These are phyloP conservation scores for Alligator mississippiensis DNA, from an alignment of 2,113 vertebrate species.

Conservation along the genomic window DNA sequence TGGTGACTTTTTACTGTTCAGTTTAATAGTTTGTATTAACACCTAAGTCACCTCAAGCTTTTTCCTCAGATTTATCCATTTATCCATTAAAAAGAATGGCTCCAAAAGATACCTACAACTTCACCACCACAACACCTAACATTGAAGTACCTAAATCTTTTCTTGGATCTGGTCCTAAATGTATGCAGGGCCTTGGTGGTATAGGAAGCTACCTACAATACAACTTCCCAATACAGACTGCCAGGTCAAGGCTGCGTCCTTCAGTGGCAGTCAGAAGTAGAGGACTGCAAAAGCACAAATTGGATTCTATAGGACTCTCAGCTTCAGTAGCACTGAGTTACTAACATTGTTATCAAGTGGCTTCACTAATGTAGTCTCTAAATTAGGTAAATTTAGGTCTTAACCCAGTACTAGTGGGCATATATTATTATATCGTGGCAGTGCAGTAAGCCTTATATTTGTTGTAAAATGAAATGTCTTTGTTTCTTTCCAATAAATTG, in stretches of 20 bases:
- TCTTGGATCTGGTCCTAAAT: not conserved
- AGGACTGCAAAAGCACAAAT: not conserved
- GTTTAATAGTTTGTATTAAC: too few species aligned
- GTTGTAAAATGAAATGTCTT: not conserved
- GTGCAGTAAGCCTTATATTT: not conserved
- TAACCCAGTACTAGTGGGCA: not conserved
- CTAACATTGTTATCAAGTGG: not conserved
- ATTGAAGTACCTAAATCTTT: not conserved
- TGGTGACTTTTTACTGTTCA: too few species aligned
- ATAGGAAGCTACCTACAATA: not conserved
- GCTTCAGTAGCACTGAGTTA: not conserved
- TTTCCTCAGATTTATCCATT: too few species aligned
- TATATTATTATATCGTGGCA: not conserved
- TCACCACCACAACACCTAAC: rapidly evolving
- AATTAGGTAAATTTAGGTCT: not conserved
- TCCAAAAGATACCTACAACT: not conserved
- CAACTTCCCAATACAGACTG: not conserved
- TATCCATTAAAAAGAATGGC: not conserved
- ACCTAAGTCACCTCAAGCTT: too few species aligned
- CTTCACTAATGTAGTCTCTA: not conserved
- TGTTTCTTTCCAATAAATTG: not conserved
- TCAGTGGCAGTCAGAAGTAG: not conserved
- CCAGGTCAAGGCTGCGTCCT: not conserved
- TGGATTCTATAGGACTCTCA: not conserved
- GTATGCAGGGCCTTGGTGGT: too few species aligned